phyloP scores from a whole-genome alignment of 2,797 vertebrate genomes.

The Hippocampus kuda region DNA sequence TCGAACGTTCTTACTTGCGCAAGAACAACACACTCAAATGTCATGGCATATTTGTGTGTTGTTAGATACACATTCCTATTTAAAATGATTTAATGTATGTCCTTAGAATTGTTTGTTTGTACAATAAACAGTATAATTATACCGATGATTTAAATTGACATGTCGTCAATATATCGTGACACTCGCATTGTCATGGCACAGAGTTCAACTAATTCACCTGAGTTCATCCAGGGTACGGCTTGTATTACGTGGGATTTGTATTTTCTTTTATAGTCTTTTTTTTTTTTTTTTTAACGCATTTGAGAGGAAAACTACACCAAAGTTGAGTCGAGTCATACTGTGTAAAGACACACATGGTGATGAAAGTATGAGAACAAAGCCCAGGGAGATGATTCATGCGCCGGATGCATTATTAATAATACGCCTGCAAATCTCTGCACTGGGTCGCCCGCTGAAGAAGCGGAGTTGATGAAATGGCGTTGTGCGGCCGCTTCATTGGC shows the following conservation, averaged over 20 bases:
- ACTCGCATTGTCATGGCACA: not conserved
- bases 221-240: not conserved
- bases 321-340: constrained; percentile 7
- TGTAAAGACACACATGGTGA: constrained; percentile 11
- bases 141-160: not conserved
- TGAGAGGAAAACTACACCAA: not conserved
- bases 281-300: not conserved
- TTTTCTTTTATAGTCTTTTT: not conserved
- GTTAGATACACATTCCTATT: no score
- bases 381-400: constrained; percentile 39
- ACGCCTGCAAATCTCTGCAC: constrained; percentile 18
- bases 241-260: not conserved
- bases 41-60: no score
- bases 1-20: no score
- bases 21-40: no score
- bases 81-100: not conserved
- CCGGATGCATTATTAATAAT: constrained; percentile 56
- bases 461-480: constrained; percentile 50
- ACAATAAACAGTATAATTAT: not conserved
- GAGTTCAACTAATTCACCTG: not conserved
- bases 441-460: constrained; percentile 9
- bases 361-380: constrained; percentile 23
- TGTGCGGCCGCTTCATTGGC: constrained; percentile 54
- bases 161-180: no score
- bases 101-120: not conserved